Base-by-base conservation (phyloP, 1,140 invertebrate genomes). In the Leucophenga varia region DNA sequence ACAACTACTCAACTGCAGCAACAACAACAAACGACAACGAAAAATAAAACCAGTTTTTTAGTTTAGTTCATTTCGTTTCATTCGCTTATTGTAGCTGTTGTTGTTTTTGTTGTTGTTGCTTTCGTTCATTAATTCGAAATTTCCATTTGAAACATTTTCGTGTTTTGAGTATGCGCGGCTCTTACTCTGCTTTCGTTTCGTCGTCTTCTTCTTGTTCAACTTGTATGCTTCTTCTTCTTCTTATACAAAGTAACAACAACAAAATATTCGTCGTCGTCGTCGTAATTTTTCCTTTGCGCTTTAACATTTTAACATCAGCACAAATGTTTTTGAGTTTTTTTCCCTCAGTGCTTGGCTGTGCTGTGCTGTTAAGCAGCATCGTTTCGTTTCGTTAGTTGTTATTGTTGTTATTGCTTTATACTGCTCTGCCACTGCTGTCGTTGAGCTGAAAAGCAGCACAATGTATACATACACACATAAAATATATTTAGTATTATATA, bases 61-160 rank as follows among this genome's bases (percentile, higher is more conserved):
- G n/a, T 67, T 67, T 67, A 67, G 63, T 67, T 67, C 63, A 67
- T 67, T 67, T 67, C 63, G 63, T 67, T 64, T 64, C 61, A 61
- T 64, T n/a, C n/a, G n/a, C n/a, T n/a, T n/a, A n/a, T n/a, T n/a
- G n/a, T n/a, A n/a, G n/a, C n/a, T n/a, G n/a, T n/a, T n/a, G n/a
- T n/a, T n/a, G n/a, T n/a, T n/a, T n/a, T n/a, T n/a, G n/a, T n/a
- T n/a, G n/a, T n/a, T n/a, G n/a, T n/a, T n/a, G n/a, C n/a, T n/a
- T 67, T 67, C 63, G 63, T 67, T 67, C 63, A 67, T 67, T 67
- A 67, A 67, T 67, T 67, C 63, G 67, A 67, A 67, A 67, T 67
- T 67, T 67, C 64, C 63, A 67, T 67, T 67, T 67, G 63, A 67
- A 67, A 67, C 63, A 68, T 67, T 67, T 54, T 48, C 31, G 50